A percentile compares a stretch with the other conserved stretches of the same genome.
These are phyloP conservation scores for Chaetops frenatus DNA, from an alignment of 2,113 vertebrate species.

Conservation along the genomic window DNA sequence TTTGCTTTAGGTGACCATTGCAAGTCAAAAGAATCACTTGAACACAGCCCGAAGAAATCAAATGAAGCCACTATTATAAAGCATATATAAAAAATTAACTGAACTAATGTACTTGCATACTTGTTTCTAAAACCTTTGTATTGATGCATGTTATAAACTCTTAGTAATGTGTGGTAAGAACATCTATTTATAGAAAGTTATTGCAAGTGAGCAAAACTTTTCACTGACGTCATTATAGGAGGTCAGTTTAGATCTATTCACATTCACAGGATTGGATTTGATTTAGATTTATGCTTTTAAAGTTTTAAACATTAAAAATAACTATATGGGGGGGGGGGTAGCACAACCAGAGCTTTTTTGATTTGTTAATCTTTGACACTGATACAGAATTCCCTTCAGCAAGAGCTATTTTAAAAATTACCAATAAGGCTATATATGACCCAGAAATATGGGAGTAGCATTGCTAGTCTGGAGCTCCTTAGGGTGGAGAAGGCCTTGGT, in stretches of 20 bases:
- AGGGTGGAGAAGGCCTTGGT: not conserved
- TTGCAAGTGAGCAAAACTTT: not conserved
- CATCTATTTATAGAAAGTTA: not conserved
- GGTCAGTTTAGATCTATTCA: not conserved
- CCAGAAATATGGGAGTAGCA: not conserved
- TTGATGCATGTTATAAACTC: not conserved
- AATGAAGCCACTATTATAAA: not conserved
- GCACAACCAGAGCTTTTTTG: not conserved
- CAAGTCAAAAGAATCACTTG: not conserved
- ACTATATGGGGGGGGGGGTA: accelerated
- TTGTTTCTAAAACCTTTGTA: not conserved
- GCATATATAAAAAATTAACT: not conserved
- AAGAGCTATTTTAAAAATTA: not conserved
- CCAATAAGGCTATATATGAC: not conserved
- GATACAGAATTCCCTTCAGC: not conserved
- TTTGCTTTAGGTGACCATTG: not conserved
- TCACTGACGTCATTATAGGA: not conserved
- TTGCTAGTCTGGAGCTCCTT: not conserved
- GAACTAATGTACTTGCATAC: not conserved
- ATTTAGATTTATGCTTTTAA: not conserved
- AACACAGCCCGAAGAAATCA: not conserved
- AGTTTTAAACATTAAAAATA: not conserved
- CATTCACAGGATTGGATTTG: not conserved
- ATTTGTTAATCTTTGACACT: not conserved
- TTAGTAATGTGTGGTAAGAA: not conserved